Percentiles rank a stretch among this genome's conserved stretches.
These are phyloP conservation scores for Drosophila peninsularis DNA, from an alignment of 2,888 invertebrate genomes.

Conservation along the genomic window DNA sequence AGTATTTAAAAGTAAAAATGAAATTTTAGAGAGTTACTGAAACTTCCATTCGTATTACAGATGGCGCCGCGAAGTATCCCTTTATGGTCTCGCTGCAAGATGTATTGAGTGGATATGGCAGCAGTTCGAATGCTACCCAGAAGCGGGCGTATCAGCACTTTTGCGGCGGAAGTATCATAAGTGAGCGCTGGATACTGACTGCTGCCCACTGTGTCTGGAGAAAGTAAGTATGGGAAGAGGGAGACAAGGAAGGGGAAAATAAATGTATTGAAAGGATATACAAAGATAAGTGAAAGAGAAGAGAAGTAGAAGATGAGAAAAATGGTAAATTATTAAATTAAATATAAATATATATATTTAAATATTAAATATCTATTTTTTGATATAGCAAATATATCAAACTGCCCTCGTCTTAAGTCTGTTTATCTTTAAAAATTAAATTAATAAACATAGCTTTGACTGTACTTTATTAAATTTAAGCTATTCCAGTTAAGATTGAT, in stretches of 20 bases:
- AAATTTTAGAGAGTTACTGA: conserved; percentile 13
- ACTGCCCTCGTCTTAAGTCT: no score
- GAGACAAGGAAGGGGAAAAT: not conserved
- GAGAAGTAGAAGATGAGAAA: not conserved
- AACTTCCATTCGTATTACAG: conserved; percentile 31
- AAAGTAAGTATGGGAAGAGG: conserved; percentile 67
- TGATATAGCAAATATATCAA: no score
- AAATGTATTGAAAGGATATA: no score
- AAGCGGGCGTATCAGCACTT: conserved; percentile 74
- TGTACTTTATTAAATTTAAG: no score
- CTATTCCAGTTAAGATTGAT: not conserved
- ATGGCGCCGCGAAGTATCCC: conserved; percentile 71
- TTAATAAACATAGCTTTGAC: no score
- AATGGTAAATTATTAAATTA: no score
- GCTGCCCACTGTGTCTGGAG: conserved; percentile 83
- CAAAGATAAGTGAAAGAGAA: not conserved
- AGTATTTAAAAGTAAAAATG: conserved; percentile 41
- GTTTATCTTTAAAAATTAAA: no score
- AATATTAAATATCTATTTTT: no score
- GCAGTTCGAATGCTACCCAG: conserved; percentile 16
- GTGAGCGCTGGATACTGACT: conserved; percentile 80
- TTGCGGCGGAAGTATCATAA: conserved; percentile 83
- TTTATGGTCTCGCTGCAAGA: conserved; percentile 83
- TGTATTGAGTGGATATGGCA: conserved; percentile 10
- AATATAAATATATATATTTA: no score